Conservation (phyloP, 2,797 vertebrate genomes). For the Amblyraja radiata region DNA sequence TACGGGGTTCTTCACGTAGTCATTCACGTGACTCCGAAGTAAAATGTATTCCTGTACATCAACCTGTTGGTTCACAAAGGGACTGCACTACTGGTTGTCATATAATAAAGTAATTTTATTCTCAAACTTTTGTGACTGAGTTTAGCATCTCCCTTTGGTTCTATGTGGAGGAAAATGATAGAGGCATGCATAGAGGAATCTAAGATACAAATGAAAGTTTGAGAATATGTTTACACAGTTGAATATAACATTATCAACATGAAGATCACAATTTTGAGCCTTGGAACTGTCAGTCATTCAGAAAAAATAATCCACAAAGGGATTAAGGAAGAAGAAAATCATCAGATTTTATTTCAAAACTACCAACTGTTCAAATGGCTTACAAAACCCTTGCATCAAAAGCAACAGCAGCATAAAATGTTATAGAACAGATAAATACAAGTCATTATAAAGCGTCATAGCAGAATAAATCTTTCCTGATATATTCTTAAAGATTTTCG, state of each 20-base stretch:
- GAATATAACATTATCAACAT: neutral
- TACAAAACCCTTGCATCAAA: slow-evolving; percentile 17
- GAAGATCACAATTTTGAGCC: neutral
- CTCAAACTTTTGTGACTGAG: neutral
- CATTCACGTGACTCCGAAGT: no score
- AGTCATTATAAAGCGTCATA: neutral
- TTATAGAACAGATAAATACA: slow-evolving; percentile 19
- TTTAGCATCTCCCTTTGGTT: neutral
- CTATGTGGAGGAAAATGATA: neutral
- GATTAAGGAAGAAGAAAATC: slow-evolving; percentile 22
- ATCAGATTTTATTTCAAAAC: slow-evolving; percentile 34
- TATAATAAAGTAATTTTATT: neutral
- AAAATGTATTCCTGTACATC: neutral
- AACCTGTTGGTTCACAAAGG: neutral
- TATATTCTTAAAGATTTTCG: neutral
- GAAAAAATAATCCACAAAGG: slow-evolving; percentile 9
- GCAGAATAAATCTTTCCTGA: neutral
- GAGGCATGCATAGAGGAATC: neutral
- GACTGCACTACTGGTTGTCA: neutral
- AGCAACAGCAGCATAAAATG: slow-evolving; percentile 21
- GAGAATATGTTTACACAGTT: neutral
- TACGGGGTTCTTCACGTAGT: no score
- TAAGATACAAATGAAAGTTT: neutral
- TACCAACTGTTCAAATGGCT: slow-evolving; percentile 14
- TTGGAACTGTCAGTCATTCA: slow-evolving; percentile 6